Base-by-base conservation (phyloP, 2,888 invertebrate species). In the Synergus japonicus region DNA sequence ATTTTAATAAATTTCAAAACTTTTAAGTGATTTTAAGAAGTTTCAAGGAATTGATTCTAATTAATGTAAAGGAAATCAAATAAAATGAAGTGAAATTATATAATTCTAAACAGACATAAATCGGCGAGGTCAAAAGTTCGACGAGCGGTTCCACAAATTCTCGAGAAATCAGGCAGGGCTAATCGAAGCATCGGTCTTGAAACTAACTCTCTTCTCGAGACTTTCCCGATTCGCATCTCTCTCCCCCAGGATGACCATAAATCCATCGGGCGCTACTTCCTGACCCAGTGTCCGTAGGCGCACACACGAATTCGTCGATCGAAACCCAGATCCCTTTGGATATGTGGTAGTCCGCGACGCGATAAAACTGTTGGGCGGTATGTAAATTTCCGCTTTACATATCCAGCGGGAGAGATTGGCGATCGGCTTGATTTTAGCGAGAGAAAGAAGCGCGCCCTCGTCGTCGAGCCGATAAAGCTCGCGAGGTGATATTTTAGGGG, bases 401-500 rank as follows among this genome's bases (percentile, higher is more conserved):
- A 84, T 83, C 80, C 67, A 67, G 9, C 76, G n/a, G 12, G 15
- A 81, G 78, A 83, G 85, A 84, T 86, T 84, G 81, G 69, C 78
- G 82, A 83, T 82, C 85, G 83, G 82, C 78, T 81, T 76, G 54
- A 78, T 78, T 73, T 78, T 43, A 77, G 69, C 69, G 60, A 82
- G 60, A 82, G 73, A 77, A 79, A 73, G 76, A 29, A 79, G 79
- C 77, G 69, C 65, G 79, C 78, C 67, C 78, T 78, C 73, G 80
- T 79, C 83, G 81, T 80, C 78, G 80, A 83, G 78, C 81, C 58
- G 83, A 80, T 80, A 82, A 80, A 83, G 80, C 64, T 76, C 82
- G 82, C 79, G 81, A 87, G 89, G 90, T 89, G 90, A 91, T 91
- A 91, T 91, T 91, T 91, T 90, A 91, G 89, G 90, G 88, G 89